These are phyloP conservation scores for Holothuria scabra DNA, from an alignment of 53 echinoderm and acorn worm genomes.

Conservation along the genomic window DNA sequence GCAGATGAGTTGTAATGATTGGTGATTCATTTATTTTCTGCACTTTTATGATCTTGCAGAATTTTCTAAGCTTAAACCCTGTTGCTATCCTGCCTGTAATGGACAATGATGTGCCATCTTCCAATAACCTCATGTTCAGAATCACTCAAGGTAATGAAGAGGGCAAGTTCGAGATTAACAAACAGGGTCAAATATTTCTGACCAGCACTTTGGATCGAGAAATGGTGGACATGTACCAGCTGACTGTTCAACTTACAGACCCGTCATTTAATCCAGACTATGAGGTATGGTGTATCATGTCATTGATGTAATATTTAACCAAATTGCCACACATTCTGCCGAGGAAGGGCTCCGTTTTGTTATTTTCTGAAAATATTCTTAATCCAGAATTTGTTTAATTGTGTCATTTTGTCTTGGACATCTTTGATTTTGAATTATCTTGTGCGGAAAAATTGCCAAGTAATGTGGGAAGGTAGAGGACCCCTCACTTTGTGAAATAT, in stretches of 20 bases:
- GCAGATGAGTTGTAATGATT: too few species aligned
- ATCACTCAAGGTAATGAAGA: slow-evolving; percentile 74
- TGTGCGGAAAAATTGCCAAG: too few species aligned
- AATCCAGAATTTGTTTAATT: too few species aligned
- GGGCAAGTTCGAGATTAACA: slow-evolving; percentile 78
- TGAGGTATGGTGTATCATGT: slow-evolving; percentile 5
- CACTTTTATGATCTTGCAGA: slow-evolving; percentile 38
- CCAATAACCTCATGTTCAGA: slow-evolving; percentile 79
- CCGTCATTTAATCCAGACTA: slow-evolving; percentile 42
- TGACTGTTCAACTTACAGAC: slow-evolving; percentile 71
- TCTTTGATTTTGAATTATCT: too few species aligned
- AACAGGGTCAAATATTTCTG: slow-evolving; percentile 73
- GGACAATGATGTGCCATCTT: slow-evolving; percentile 70
- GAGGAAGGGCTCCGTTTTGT: too few species aligned
- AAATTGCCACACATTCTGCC: too few species aligned
- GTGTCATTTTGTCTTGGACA: too few species aligned
- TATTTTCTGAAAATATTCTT: too few species aligned
- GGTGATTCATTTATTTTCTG: too few species aligned
- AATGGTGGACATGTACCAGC: slow-evolving; percentile 65
- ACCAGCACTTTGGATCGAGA: slow-evolving; percentile 76
- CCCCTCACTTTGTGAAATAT: too few species aligned
- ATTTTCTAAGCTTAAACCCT: slow-evolving; percentile 63
- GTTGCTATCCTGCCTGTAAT: slow-evolving; percentile 54
- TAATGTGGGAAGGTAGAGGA: too few species aligned
- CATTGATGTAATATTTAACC: too few species aligned